A percentile compares a stretch with the other conserved stretches of the same genome.
Evolutionary conservation across 2,888 invertebrate species (phyloP).

Genomic region (Frankliniella intonsa): DNA sequence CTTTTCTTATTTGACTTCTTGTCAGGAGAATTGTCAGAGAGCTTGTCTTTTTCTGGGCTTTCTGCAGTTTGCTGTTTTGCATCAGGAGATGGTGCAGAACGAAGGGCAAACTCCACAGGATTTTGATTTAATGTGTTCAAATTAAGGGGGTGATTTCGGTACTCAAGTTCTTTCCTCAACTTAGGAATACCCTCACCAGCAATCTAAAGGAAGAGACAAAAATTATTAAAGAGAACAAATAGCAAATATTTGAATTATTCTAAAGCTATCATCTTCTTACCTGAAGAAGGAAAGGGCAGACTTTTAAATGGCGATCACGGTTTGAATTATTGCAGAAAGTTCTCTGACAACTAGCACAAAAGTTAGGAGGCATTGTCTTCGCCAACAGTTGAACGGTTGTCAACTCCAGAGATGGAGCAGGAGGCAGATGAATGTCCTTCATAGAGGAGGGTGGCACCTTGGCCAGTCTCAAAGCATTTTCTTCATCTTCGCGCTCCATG

Average conservation of each 20-base stretch:
- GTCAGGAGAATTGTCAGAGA: not conserved
- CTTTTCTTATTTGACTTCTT: not conserved
- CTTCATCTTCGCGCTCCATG: conserved; percentile 35
- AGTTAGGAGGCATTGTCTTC: not conserved
- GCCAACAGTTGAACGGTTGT: not conserved
- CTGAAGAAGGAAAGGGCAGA: conserved; percentile 9
- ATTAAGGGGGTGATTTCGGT: not conserved
- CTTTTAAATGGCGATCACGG: not conserved
- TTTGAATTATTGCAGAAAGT: conserved; percentile 1
- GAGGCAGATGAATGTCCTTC: not conserved
- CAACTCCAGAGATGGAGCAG: not conserved
- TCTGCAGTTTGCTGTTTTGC: not conserved
- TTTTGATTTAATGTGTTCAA: not conserved
- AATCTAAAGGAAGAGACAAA: not conserved
- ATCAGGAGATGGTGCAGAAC: not conserved
- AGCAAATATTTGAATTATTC: not conserved
- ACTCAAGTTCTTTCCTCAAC: not conserved
- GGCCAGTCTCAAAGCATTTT: conserved; percentile 6
- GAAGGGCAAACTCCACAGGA: not conserved
- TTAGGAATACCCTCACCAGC: not conserved
- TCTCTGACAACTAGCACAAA: conserved; percentile 11
- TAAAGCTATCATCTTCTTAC: not conserved
- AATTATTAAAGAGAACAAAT: not conserved
- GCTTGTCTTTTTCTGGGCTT: not conserved
- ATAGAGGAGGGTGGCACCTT: conserved; percentile 28